Base-by-base conservation (phyloP, 53 echinoderm and acorn worm genomes). In the Mesocentrotus franciscanus region DNA sequence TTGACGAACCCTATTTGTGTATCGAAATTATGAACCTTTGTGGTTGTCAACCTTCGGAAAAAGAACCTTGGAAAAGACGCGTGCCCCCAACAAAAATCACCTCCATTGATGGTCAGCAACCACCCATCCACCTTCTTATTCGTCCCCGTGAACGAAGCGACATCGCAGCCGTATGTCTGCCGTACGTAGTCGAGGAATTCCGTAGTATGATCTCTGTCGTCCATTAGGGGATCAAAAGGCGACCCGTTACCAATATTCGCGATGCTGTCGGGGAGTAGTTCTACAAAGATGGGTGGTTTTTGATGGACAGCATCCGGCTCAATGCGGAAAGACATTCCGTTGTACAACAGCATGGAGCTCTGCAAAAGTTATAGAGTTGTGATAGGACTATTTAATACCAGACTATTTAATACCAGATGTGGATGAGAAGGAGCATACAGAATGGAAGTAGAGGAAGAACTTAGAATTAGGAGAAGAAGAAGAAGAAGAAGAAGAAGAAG, bases 121-220 rank as follows among this genome's bases (percentile, higher is more conserved):
- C 81, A 81, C 20, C 39, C 20, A 9, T 81, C 81, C 36, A 81
- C 81, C 42, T 42, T 81, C 81, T 17, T 81, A 35, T 36, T 39
- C 6, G 81, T 81, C n/a, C 81, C 81, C 18, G 81, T 36, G 10
- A 81, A 81, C 17, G 81, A 81, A 42, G 81, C 81, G 35, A 81
- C 81, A 18, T 81, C 81, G 36, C 15, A 15, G 81, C 18, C 39
- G 81, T 81, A 81, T 18, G 42, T 39, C 15, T 15, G 14, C 42
- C 81, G 39, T 36, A 81, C 18, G 81, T 36, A 81, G 16, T 81
- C 81, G 20, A 81, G 81, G 42, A 81, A 81, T 24, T 81, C 81
- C 1, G 42, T 39, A 9, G 81, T 81, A 42, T 39, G 81, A 42
- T 39, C 42, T 4, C 42, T 7, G 8, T 42, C 81, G 17, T 39